These are phyloP conservation scores for Eriocheir sinensis DNA, from an alignment of 1,140 invertebrate genomes.

Conservation along the genomic window DNA sequence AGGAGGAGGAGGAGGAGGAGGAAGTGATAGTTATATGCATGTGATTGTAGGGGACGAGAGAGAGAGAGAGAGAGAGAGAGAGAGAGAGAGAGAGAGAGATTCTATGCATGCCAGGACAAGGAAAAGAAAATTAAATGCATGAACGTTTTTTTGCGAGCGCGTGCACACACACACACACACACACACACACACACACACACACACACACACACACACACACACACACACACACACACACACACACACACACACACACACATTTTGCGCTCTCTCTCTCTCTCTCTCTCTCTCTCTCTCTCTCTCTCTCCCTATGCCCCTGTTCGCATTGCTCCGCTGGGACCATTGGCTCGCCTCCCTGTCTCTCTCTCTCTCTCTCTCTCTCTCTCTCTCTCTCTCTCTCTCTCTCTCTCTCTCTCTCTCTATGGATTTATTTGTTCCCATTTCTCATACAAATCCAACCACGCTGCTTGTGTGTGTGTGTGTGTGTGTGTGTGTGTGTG, in stretches of 20 bases:
- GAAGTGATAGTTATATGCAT: too few species aligned
- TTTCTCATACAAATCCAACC: not conserved
- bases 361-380: constrained; percentile 35
- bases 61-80: not conserved
- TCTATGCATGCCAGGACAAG: too few species aligned
- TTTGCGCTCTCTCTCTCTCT: not conserved
- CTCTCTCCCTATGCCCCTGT: too few species aligned
- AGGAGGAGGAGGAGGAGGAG: too few species aligned
- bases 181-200: constrained; percentile 30
- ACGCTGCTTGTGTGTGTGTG: not conserved
- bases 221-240: constrained; percentile 45
- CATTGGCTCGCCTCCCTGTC: not conserved
- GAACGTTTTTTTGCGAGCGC: not conserved
- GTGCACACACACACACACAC: constrained; percentile 36
- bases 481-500: not conserved
- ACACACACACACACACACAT: constrained; percentile 39
- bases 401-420: not conserved
- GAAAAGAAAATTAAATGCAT: not conserved
- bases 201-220: constrained; percentile 50
- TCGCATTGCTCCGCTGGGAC: too few species aligned
- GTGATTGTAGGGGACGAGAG: too few species aligned
- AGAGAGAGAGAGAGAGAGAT: too few species aligned
- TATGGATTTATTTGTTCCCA: constrained; percentile 6
- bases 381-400: not conserved
- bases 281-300: too few species aligned